Evolutionary conservation across 2,113 vertebrate genomes (phyloP).

Genomic region (Serilophus lunatus): DNA sequence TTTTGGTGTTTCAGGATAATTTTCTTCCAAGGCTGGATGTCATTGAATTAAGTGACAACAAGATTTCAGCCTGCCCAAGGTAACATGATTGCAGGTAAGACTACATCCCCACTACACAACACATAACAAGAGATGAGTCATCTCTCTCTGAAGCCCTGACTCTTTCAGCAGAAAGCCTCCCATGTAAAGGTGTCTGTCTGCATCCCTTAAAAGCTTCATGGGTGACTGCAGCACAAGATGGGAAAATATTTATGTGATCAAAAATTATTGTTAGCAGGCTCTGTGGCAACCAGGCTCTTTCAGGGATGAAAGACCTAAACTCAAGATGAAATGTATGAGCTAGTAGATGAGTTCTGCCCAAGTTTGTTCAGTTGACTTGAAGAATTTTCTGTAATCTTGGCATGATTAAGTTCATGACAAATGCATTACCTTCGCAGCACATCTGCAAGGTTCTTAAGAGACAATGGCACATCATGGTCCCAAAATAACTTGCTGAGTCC

Average conservation of each 20-base stretch:
- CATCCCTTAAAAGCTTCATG: not conserved
- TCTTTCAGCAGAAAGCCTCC: not conserved
- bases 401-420: not conserved
- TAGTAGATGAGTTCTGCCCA: not conserved
- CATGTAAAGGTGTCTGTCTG: not conserved
- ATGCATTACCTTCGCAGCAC: not conserved
- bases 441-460: not conserved
- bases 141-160: not conserved
- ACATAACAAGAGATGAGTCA: not conserved
- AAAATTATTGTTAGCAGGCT: not conserved
- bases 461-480: not conserved
- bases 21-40: not conserved
- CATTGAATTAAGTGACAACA: not conserved
- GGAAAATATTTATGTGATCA: not conserved
- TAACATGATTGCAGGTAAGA: not conserved
- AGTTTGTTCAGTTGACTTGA: not conserved
- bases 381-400: not conserved
- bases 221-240: not conserved
- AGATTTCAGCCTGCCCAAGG: not conserved
- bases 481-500: not conserved
- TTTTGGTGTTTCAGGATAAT: not conserved
- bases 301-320: not conserved
- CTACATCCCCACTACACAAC: not conserved
- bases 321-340: not conserved
- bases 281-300: not conserved